phyloP scores from a whole-genome alignment of 2,797 vertebrate genomes.

The Alcedo quadribrachys region DNA sequence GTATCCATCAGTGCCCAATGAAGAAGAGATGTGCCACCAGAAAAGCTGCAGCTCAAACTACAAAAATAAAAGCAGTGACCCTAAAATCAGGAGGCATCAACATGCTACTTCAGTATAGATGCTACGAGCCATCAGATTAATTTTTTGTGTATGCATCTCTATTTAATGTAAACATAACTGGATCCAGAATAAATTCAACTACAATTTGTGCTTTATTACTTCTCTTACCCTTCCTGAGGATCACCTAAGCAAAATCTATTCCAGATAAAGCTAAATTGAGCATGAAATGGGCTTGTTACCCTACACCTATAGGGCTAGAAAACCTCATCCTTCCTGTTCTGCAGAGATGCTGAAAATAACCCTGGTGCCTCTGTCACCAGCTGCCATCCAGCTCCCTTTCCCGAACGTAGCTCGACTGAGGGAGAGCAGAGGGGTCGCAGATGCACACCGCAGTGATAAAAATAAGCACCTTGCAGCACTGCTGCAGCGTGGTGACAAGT shows the following conservation, averaged over 20 bases:
- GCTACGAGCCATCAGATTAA: background rate
- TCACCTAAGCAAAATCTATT: background rate
- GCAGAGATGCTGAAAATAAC: background rate
- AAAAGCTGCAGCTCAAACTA: background rate
- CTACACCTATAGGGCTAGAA: background rate
- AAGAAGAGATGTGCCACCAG: background rate
- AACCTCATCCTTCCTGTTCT: background rate
- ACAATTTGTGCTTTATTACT: background rate
- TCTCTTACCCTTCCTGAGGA: background rate
- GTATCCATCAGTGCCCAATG: background rate
- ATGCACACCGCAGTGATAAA: background rate
- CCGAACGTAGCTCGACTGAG: background rate
- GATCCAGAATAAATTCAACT: background rate
- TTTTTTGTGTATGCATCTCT: background rate
- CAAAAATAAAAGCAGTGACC: conserved; percentile 6
- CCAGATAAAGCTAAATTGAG: background rate
- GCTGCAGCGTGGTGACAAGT: background rate
- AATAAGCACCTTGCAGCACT: background rate
- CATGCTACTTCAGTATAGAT: background rate
- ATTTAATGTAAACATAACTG: background rate
- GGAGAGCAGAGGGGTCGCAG: background rate
- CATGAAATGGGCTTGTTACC: background rate
- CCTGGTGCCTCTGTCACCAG: background rate
- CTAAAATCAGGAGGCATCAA: background rate
- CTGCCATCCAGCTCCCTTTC: background rate